Base-by-base conservation (phyloP, 2,888 invertebrate genomes). In the Volucella inflata region DNA sequence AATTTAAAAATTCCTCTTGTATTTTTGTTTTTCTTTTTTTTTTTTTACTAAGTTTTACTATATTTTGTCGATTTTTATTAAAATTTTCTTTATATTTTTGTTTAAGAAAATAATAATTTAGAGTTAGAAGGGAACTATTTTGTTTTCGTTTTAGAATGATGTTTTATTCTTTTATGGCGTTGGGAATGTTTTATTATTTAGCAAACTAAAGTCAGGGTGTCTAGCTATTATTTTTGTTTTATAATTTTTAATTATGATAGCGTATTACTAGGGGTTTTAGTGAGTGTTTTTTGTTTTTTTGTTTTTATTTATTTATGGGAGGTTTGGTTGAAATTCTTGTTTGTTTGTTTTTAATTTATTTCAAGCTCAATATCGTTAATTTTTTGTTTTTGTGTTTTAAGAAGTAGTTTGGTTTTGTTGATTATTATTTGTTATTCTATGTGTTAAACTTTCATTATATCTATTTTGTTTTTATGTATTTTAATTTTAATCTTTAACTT, bases 1-100 rank as follows among this genome's bases (percentile, higher is more conserved):
- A 83, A 83, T 85, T 85, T 85, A 85, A 81, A 85, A 85, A 85
- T 85, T 85, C 85, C 81, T 81, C 81, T 67, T 80, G 71, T 77
- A 75, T 57, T 74, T 75, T 72, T 75, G 55, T 44, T 76, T 76
- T 42, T 57, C 14, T 57, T 21, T 48, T 51, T 50, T 55, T 44
- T 65, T 46, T 48, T 36, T 51, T 53, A 10, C 53, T 77, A 65
- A 17, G 21, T 64, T 30, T 50, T 60, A 53, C 14, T 57, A 38
- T 67, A 30, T 30, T 85, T 85, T 85, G 81, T 76, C 80, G 81
- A 85, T 85, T 85, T 77, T 77, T 81, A 76, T 67, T 80, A 60
- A 72, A 75, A 51, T 74, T 75, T 78, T 75, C 48, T 46, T 81
- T 76, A 38, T 57, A 17, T 59, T 21, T 48, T 53, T 64, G 17